Conservation (phyloP, 1,140 invertebrate species). For the Lycorma delicatula region DNA sequence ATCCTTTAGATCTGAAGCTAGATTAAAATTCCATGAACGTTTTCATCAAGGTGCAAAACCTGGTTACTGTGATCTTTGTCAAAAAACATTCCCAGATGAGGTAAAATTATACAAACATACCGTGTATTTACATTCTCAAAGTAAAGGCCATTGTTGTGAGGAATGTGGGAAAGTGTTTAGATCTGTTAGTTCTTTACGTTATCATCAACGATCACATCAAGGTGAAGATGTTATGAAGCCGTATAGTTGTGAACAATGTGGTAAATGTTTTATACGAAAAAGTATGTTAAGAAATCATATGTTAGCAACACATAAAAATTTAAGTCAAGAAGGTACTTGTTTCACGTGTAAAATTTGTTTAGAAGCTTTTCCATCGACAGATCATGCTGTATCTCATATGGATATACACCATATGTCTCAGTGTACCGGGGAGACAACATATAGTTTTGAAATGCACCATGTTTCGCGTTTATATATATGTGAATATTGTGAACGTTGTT, state of each 20-base stretch:
- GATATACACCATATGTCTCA: constrained; percentile 15
- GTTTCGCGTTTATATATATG: constrained; percentile 20
- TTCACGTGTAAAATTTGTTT: constrained; percentile 25
- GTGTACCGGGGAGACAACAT: constrained; percentile 16
- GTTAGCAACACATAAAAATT: constrained; percentile 18
- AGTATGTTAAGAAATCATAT: constrained; percentile 25
- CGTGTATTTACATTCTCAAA: constrained; percentile 20
- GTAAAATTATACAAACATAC: constrained; percentile 22
- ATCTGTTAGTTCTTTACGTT: constrained; percentile 19
- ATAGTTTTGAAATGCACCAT: constrained; percentile 21
- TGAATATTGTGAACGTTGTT: constrained; percentile 25
- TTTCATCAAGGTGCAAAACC: constrained; percentile 18
- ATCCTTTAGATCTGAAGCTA: constrained; percentile 15
- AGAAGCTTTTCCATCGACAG: constrained; percentile 23
- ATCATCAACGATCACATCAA: constrained; percentile 21
- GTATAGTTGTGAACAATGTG: constrained; percentile 26
- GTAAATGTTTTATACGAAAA: constrained; percentile 25
- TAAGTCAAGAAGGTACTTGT: constrained; percentile 19
- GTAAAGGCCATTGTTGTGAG: constrained; percentile 22
- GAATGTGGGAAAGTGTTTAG: constrained; percentile 25
- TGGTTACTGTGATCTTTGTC: constrained; percentile 21
- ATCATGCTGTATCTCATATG: constrained; percentile 20
- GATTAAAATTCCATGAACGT: constrained; percentile 19
- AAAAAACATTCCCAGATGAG: constrained; percentile 22
- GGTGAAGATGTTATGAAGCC: constrained; percentile 19